Base-by-base conservation (phyloP, 2,797 vertebrate genomes). In the Schizothorax lantsangensis region DNA sequence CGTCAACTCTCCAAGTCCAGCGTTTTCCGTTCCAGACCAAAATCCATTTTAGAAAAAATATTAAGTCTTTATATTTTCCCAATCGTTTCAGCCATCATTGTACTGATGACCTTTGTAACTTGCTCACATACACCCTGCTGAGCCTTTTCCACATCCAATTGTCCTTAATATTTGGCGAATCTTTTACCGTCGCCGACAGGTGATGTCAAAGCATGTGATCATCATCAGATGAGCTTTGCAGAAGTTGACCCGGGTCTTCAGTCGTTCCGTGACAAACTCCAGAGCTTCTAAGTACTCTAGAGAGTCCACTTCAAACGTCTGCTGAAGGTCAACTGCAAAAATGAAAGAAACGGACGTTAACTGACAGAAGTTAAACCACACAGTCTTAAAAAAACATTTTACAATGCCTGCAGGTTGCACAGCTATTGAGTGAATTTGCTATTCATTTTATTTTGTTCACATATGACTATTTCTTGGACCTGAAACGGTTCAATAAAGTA, bases 181-280 rank as follows among this genome's bases (percentile, higher is more conserved):
- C 26, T 84, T 94, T 95, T 96, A 99, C 87, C 97, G 96, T 72
- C 96, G 96, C 90, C 96, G 95, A 75, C 97, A 98, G 84, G 97
- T 97, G 92, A 98, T 94, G 86, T 99, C 98, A 5, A 99, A 99
- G 94, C 98, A 99, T 89, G 98, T 99, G 92, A 99, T 96, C 98
- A 99, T 99, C 98, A 99, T 99, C 88, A 99, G 98, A 91, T 99
- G 98, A 74, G 98, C 97, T 95, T 99, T 99, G 95, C 98, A 99
- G 95, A 98, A 99, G 94, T 99, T 99, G 88, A 99, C 98, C 12
- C 97, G 96, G 92, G 94, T 98, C 94, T 99, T 97, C 91, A 99
- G 95, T 86, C 97, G 97, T 91, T 97, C 96, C 0, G 98, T 99
- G 89, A 99, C 95, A 0, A 95, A 97, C 93, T 99, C 97, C 30